Evolutionary conservation across 1,140 invertebrate species (phyloP).

Genomic region (Lysiphlebus fabarum): DNA sequence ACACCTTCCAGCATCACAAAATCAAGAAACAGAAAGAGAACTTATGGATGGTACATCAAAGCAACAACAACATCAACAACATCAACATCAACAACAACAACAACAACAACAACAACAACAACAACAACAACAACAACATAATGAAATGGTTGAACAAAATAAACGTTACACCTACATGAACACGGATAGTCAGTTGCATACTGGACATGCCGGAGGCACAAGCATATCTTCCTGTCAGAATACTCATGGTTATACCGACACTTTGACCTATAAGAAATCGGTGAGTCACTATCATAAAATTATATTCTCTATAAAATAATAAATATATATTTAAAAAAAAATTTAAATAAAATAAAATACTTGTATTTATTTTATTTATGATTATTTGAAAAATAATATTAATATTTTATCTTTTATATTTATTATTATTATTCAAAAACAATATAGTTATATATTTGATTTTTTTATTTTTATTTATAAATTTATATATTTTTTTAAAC

Average conservation of each 20-base stretch:
- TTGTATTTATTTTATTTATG: constrained; percentile 1
- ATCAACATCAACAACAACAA: too few species aligned
- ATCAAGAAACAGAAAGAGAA: constrained; percentile 49
- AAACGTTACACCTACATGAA: constrained; percentile 53
- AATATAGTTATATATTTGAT: neutral
- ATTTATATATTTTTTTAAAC: constrained; percentile 9
- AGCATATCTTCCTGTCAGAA: constrained; percentile 53
- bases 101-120: too few species aligned
- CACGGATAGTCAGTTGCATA: constrained; percentile 47
- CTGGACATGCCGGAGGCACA: constrained; percentile 44
- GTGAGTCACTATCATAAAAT: constrained; percentile 28
- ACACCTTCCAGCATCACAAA: constrained; percentile 48
- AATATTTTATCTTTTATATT: neutral
- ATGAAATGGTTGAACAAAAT: constrained; percentile 46
- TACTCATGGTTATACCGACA: constrained; percentile 50
- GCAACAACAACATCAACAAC: constrained; percentile 26
- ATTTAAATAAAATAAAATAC: too few species aligned
- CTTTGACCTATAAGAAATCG: constrained; percentile 53
- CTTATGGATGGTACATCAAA: constrained; percentile 46
- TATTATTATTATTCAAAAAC: neutral
- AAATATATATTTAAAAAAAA: too few species aligned
- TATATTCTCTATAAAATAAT: too few species aligned
- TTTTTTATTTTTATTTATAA: too few species aligned
- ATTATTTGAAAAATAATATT: too few species aligned
- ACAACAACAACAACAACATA: constrained; percentile 31